Evolutionary conservation across 2,888 invertebrate species (phyloP), one percentile per base, ranked within the genome.

Genomic region (Drosophila barbarae): DNA sequence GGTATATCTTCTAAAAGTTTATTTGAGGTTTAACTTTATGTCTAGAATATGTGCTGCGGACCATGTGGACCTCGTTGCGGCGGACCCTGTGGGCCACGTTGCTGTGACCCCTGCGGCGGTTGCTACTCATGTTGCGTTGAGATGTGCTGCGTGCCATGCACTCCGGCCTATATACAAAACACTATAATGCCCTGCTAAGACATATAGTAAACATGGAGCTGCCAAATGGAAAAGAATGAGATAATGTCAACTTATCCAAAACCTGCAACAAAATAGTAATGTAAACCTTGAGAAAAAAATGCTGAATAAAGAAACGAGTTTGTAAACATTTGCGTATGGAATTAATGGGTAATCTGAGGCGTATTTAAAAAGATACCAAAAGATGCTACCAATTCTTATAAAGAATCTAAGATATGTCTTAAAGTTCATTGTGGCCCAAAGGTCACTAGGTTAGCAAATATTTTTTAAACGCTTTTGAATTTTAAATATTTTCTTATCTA

Each of bases 81-180:
- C 44, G 79, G 79, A 46, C 71, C 55, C 28, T 80, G 81, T 55
- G 84, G 78, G 50, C 84, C 84, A 5, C 42, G 36, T 12, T 49
- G 68, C 39, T 50, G 58, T 18, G 42, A 28, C 1, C 76, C 79
- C 0, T 71, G 70, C 26, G 61, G 67, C 8, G 77, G 73, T 15
- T 47, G 72, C 5, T 76, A 36, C 23, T 58, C 57, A n/a, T 79
- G 84, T 47, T 77, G 76, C 21, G 73, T 77, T 12, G 78, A 76
- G 39, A 52, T 73, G 34, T 81, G 84, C 36, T 38, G 47, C 15
- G 36, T 49, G 6, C 78, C 84, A 1, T 79, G 78, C 44, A 83
- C 84, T 5, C 76, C 84, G 0, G 84, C 84, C 13, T 84, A 73
- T 36, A 51, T 83, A 42, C 84, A 83, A 42, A 73, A 64, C 54